Percentiles rank a stretch among this genome's conserved stretches.
These are phyloP conservation scores for Pollachius pollachius DNA, from an alignment of 2,113 vertebrate species.

Conservation along the genomic window DNA sequence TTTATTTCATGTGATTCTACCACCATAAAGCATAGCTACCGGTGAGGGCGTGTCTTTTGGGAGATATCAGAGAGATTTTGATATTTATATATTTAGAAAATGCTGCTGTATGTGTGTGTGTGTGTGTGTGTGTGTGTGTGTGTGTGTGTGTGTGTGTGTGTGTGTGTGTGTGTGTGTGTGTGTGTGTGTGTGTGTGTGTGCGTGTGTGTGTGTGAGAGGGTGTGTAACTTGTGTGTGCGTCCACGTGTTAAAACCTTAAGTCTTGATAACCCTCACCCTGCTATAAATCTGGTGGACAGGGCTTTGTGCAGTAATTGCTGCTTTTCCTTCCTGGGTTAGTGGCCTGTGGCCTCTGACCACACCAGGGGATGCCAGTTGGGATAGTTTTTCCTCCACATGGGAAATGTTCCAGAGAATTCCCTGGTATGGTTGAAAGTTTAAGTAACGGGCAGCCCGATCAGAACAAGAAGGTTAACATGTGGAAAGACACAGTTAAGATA, in stretches of 20 bases:
- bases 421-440: neutral
- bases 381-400: slow-evolving; percentile 27
- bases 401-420: slow-evolving; percentile 28
- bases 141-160: slow-evolving; percentile 1
- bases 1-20: too few species aligned
- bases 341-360: slow-evolving; percentile 1
- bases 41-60: too few species aligned
- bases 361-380: slow-evolving; percentile 8
- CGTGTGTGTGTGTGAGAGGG: slow-evolving; percentile 4
- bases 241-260: slow-evolving; percentile 30
- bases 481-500: too few species aligned
- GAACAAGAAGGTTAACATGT: too few species aligned
- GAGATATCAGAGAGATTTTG: too few species aligned
- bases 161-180: neutral
- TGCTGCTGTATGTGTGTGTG: neutral
- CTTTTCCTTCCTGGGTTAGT: slow-evolving; percentile 17
- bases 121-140: slow-evolving; percentile 4
- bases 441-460: too few species aligned
- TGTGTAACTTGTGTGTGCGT: neutral
- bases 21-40: too few species aligned
- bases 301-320: slow-evolving; percentile 57
- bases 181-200: slow-evolving; percentile 1
- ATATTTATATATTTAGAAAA: too few species aligned
- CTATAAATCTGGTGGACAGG: slow-evolving; percentile 79
- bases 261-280: slow-evolving; percentile 33